A percentile compares a stretch with the other conserved stretches of the same genome.
Evolutionary conservation across 2,888 invertebrate genomes (phyloP).

Genomic region (Malthinus seriepunctatus): DNA sequence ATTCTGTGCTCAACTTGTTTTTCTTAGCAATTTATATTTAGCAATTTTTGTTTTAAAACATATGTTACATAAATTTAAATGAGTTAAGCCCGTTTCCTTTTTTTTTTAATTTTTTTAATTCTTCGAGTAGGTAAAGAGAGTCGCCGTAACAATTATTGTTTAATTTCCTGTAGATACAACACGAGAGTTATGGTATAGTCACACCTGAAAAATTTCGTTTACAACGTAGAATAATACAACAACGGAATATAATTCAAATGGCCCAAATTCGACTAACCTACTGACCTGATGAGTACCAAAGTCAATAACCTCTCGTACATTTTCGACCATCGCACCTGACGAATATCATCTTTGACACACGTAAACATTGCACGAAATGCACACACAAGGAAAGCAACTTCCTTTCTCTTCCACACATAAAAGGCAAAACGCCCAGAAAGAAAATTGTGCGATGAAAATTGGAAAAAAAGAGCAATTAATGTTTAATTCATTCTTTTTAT

Average conservation of each 20-base stretch:
- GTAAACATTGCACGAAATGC: conserved; percentile 8
- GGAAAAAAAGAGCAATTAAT: too few relatives aligned
- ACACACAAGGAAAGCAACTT: too few relatives aligned
- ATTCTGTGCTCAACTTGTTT: conserved; percentile 19
- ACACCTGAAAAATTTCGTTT: conserved; percentile 24
- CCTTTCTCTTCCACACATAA: too few relatives aligned
- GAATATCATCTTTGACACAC: conserved; percentile 15
- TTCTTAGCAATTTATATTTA: conserved; percentile 23
- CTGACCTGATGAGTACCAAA: conserved; percentile 41
- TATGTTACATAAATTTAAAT: conserved; percentile 28
- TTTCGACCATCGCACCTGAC: conserved; percentile 30
- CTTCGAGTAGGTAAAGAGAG: background rate
- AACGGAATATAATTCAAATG: conserved; percentile 40
- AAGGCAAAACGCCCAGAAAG: too few relatives aligned
- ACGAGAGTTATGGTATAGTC: conserved; percentile 7
- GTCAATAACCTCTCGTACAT: conserved; percentile 31
- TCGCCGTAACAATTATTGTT: background rate
- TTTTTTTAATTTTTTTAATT: background rate
- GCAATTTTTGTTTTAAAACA: conserved; percentile 4
- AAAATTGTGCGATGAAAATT: too few relatives aligned
- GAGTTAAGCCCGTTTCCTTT: background rate
- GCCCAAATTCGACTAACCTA: conserved; percentile 45
- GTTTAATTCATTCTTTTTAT: background rate
- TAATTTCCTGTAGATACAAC: conserved; percentile 4
- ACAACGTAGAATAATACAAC: conserved; percentile 28